These are phyloP conservation scores for Ectemnius continuus DNA, from an alignment of 2,888 invertebrate species.

Conservation along the genomic window DNA sequence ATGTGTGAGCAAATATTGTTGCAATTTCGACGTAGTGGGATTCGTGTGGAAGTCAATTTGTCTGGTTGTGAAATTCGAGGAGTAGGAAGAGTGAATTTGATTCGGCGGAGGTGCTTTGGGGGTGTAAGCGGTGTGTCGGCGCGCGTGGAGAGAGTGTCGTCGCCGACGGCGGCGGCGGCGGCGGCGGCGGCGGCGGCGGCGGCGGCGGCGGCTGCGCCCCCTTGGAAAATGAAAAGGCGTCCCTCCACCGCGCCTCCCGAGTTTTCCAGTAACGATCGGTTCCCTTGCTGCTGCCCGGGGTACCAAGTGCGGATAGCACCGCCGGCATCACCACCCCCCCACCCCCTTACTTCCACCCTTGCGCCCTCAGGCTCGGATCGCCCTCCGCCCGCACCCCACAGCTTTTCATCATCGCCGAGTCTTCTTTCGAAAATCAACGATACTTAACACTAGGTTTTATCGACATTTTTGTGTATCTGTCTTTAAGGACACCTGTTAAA, in stretches of 20 bases:
- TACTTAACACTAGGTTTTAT: too few species aligned
- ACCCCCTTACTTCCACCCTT: slow-evolving; percentile 24
- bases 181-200: too few species aligned
- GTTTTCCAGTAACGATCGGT: slow-evolving; percentile 74
- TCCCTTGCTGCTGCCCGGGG: slow-evolving; percentile 75
- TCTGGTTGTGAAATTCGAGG: too few species aligned
- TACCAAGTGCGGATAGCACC: slow-evolving; percentile 63
- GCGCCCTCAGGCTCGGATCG: slow-evolving; percentile 51
- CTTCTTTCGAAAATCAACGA: background rate
- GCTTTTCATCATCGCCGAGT: background rate
- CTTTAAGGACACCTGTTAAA: too few species aligned
- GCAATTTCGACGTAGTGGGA: too few species aligned
- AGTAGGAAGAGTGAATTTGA: too few species aligned
- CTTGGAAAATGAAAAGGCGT: slow-evolving; percentile 63
- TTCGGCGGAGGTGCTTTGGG: too few species aligned
- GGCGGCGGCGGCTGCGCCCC: slow-evolving; percentile 59
- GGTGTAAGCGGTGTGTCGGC: too few species aligned
- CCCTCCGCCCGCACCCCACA: slow-evolving; percentile 41
- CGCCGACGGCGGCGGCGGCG: slow-evolving; percentile 52
- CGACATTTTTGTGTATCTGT: too few species aligned
- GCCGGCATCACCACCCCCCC: slow-evolving; percentile 22
- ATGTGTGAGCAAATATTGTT: too few species aligned
- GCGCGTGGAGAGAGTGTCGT: too few species aligned
- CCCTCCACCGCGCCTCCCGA: slow-evolving; percentile 57
- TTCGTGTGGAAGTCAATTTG: too few species aligned